A percentile compares a stretch with the other conserved stretches of the same genome.
Conservation (phyloP, 2,113 vertebrate species). For the Channa argus region DNA sequence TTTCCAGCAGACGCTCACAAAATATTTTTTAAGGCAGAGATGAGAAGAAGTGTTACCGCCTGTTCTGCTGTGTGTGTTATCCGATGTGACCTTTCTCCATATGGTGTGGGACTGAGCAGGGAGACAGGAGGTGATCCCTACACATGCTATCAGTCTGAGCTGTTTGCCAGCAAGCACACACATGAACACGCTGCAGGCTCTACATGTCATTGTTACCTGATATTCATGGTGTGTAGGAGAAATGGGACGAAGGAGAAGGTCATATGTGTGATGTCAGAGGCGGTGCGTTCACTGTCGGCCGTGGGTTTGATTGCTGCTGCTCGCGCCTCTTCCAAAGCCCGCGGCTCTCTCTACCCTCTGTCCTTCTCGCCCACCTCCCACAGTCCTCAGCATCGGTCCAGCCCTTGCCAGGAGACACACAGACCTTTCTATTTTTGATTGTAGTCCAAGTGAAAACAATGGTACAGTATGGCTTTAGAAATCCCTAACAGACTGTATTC, state of each 20-base stretch:
- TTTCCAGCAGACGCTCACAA: background rate
- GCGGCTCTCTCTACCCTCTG: conserved; percentile 59
- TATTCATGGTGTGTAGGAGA: conserved; percentile 66
- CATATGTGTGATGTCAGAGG: conserved; percentile 61
- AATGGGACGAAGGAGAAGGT: conserved; percentile 68
- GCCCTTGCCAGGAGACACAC: conserved; percentile 51
- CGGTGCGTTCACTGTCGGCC: conserved; percentile 42
- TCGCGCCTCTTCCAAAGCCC: conserved; percentile 41
- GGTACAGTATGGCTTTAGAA: conserved; percentile 2
- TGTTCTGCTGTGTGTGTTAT: conserved; percentile 1
- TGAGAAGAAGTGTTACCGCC: background rate
- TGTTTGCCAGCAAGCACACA: conserved; percentile 49
- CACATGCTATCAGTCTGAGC: conserved; percentile 70
- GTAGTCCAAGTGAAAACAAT: conserved; percentile 49
- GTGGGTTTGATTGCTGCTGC: conserved; percentile 61
- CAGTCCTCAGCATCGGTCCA: conserved; percentile 50
- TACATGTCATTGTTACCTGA: conserved; percentile 72
- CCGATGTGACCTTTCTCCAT: conserved; percentile 74
- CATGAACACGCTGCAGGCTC: conserved; percentile 47
- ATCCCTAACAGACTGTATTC: conserved; percentile 13
- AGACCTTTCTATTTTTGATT: conserved; percentile 66
- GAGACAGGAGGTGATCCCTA: conserved; percentile 67
- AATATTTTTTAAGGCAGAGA: background rate
- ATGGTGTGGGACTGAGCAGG: conserved; percentile 71
- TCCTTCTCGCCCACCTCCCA: conserved; percentile 50